Base-by-base conservation (phyloP, 2,113 vertebrate species). In the Camelus bactrianus region DNA sequence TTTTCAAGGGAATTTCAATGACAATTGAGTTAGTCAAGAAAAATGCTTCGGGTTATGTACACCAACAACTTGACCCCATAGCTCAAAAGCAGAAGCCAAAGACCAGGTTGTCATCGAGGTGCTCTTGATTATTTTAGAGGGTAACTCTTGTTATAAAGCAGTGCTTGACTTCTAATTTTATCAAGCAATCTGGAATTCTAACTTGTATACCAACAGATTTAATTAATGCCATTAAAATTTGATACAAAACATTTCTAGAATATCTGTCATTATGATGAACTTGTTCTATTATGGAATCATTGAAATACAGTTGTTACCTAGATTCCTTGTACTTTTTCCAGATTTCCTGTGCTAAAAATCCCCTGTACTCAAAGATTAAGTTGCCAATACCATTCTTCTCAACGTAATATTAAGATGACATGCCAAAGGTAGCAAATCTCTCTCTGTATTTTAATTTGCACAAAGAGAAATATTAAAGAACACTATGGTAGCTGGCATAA, bases 351-450 rank as follows among this genome's bases (percentile, higher is more conserved):
- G 42, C 80, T 65, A 65, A 92, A 86, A 72, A 20, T 76, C 19
- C 83, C 9, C 28, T 72, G 4, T 48, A 20, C 16, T 94, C 35
- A 79, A 60, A 89, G 26, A 75, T 32, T 92, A 54, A 38, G 1
- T 20, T 94, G 6, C 11, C 32, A 70, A 19, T 58, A 77, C 3
- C 28, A 64, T 5, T 73, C 12, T 69, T 86, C 56, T 80, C 38
- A 92, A 77, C 69, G 30, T 38, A 70, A 62, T 82, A 83, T 73
- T 60, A 84, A 95, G 91, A 84, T 38, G 5, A 46, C n/a, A 86
- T 67, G 35, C 30, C 64, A 96, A 7, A 95, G 13, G 20, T 56
- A 9, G n/a, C 26, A 30, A 94, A 94, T 76, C 14, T 83, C 60
- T 65, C 16, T 70, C 24, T 75, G 15, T 26, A 87, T 35, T 92